Conservation (phyloP, 2,888 invertebrate genomes). For the Gibbula magus region DNA sequence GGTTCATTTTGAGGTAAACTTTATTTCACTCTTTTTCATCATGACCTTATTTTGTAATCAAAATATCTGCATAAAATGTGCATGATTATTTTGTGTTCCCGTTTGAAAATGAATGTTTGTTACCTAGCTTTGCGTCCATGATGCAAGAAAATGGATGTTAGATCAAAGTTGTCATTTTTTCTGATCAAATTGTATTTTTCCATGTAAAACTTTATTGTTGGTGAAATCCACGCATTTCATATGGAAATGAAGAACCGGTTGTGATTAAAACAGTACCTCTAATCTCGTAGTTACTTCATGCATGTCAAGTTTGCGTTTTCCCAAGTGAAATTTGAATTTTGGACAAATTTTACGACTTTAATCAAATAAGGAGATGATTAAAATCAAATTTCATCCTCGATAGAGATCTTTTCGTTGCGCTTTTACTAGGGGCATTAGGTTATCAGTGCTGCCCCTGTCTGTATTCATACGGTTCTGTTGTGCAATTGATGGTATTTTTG, state of each 20-base stretch:
- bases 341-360: neutral
- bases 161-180: constrained; percentile 13
- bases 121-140: too few species aligned
- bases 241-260: constrained; percentile 11
- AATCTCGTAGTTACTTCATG: too few species aligned
- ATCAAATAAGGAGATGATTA: neutral
- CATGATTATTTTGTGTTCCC: too few species aligned
- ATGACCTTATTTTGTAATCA: too few species aligned
- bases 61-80: too few species aligned
- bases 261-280: neutral
- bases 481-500: constrained; percentile 14
- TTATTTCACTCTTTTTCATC: too few species aligned
- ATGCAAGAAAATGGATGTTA: neutral
- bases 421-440: neutral
- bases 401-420: neutral
- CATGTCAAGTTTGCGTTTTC: too few species aligned
- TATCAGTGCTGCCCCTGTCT: neutral
- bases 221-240: constrained; percentile 9
- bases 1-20: too few species aligned
- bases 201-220: constrained; percentile 4
- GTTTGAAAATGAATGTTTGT: too few species aligned
- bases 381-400: neutral
- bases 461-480: constrained; percentile 11
- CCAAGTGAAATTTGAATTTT: too few species aligned
- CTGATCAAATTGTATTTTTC: constrained; percentile 16